Evolutionary conservation across 2,797 vertebrate genomes (phyloP).

Genomic region (Peromyscus aztecus): DNA sequence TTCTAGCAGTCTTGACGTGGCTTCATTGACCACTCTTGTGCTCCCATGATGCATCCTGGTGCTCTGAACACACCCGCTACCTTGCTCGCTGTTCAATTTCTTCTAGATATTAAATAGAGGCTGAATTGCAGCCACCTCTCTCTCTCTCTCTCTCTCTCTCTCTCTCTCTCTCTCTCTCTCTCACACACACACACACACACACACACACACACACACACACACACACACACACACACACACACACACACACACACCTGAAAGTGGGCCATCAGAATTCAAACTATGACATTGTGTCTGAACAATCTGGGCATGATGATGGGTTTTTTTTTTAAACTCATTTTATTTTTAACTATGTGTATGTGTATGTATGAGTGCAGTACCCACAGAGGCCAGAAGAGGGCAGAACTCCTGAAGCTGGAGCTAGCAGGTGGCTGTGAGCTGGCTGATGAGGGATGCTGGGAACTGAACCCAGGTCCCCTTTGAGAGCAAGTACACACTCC

Average conservation of each 20-base stretch:
- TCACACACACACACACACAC: background rate
- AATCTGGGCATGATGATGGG: background rate
- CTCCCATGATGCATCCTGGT: background rate
- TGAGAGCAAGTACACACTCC: background rate
- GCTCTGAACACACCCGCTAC: background rate
- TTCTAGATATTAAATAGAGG: slow-evolving; percentile 63
- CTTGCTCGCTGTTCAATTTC: background rate
- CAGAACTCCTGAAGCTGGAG: background rate
- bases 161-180: no score
- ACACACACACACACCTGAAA: background rate
- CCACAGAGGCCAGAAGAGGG: background rate
- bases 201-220: no score
- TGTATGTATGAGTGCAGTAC: background rate
- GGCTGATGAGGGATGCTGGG: background rate
- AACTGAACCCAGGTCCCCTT: background rate
- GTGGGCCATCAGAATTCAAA: background rate
- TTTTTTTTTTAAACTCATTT: background rate
- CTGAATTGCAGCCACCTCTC: background rate
- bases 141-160: no score
- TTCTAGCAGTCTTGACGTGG: slow-evolving; percentile 29
- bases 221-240: no score
- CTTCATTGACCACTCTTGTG: background rate
- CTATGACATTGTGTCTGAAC: background rate
- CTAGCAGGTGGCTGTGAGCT: background rate
- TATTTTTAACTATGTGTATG: background rate